Evolutionary conservation across 2,888 invertebrate species (phyloP), one percentile per base, ranked within the genome.

Genomic region (Melanophora roralis): DNA sequence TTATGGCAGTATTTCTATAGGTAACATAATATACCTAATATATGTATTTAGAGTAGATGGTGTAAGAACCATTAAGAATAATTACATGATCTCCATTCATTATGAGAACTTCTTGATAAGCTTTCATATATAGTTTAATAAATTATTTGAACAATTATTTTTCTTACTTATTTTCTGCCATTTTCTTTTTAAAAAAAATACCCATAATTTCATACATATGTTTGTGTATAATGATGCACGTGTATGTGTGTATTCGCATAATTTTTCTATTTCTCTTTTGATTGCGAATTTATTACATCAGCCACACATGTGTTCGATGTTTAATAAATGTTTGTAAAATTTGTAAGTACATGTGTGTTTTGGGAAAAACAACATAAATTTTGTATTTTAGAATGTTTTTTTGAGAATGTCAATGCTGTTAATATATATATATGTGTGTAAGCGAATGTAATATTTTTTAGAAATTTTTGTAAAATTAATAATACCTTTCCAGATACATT

Each of bases 41-140:
- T n/a, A n/a, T n/a, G n/a, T n/a, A n/a, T n/a, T n/a, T n/a, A n/a
- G n/a, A n/a, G n/a, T n/a, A n/a, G n/a, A n/a, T n/a, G n/a, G n/a
- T n/a, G n/a, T n/a, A n/a, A n/a, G n/a, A n/a, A 49, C 43, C 67
- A 67, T 68, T 67, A 75, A 60, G 74, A 75, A 75, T 75, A 75
- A 68, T 75, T 60, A 68, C 51, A 32, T 60, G 60, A 53, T 55
- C 23, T n/a, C n/a, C n/a, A n/a, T n/a, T n/a, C n/a, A n/a, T n/a
- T n/a, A n/a, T n/a, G n/a, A n/a, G n/a, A n/a, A n/a, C n/a, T n/a
- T n/a, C n/a, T n/a, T n/a, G n/a, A n/a, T n/a, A n/a, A n/a, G n/a
- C n/a, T n/a, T n/a, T n/a, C n/a, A 69, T 49, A 21, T 49, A 60
- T 53, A 16, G 36, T 32, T 45, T 62, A 40, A 34, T 36, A 27